Conservation (phyloP, 2,797 vertebrate genomes). For the Pangasius sanitwongsei region DNA sequence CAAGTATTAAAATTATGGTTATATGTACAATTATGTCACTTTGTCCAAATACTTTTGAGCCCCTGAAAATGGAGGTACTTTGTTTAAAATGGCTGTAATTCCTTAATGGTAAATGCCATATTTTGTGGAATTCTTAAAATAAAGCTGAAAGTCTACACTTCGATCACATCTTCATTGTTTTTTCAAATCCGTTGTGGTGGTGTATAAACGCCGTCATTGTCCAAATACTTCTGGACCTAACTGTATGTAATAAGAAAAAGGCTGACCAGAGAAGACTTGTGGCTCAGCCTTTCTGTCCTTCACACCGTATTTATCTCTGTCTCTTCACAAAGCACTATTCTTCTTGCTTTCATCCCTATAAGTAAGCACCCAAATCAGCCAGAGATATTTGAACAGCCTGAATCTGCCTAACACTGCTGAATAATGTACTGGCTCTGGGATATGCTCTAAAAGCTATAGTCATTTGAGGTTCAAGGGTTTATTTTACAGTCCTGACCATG, state of each 20-base stretch:
- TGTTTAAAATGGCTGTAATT: too few species aligned
- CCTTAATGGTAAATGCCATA: too few species aligned
- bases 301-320: neutral
- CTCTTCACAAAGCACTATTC: slow-evolving; percentile 22
- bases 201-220: too few species aligned
- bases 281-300: slow-evolving; percentile 48
- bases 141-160: too few species aligned
- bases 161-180: too few species aligned
- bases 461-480: slow-evolving; percentile 12
- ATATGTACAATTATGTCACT: too few species aligned
- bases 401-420: slow-evolving; percentile 34
- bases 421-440: neutral
- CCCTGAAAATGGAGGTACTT: too few species aligned
- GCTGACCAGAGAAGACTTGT: slow-evolving; percentile 62
- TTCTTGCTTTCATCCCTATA: slow-evolving; percentile 30
- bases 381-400: slow-evolving; percentile 24
- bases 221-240: too few species aligned
- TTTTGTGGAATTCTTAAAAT: too few species aligned
- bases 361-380: slow-evolving; percentile 37
- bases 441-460: neutral
- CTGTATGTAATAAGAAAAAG: slow-evolving; percentile 53
- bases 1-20: too few species aligned
- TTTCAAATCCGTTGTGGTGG: too few species aligned
- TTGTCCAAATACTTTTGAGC: too few species aligned
- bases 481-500: neutral